Evolutionary conservation across 2,888 invertebrate species (phyloP), one percentile per base, ranked within the genome.

Genomic region (Agrochola circellaris): DNA sequence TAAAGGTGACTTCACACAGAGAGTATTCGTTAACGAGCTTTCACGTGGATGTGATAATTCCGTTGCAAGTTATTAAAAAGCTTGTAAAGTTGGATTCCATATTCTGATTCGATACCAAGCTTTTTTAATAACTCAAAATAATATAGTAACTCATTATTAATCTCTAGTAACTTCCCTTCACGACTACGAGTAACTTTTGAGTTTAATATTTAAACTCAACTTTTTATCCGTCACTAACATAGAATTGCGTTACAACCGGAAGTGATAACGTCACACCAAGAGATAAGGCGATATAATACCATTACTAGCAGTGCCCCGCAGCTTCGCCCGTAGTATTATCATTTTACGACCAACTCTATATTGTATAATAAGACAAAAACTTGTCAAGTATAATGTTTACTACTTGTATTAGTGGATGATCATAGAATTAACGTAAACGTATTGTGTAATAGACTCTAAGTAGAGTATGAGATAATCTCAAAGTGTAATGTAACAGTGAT

Each of bases 171-270:
- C 34, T 34, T 4, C 34, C 34, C 34, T 34, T 34, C 34, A 34
- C 34, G 34, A 4, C 34, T 34, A 45, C 6, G 17, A 17, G 17
- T 48, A 48, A 48, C 48, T 48, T 51, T 38, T 45, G 8, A 30
- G 2, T 62, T 54, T 5, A 9, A 23, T 51, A 42, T 23, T 20
- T 42, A 51, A 66, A 26, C 34, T n/a, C 13, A 3, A 23, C 0
- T 17, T 34, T 73, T 13, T 58, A 45, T 20, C 8, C 2, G 23
- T 42, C 17, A 13, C 30, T 72, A 23, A 64, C 9, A n/a, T 38
- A 56, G 13, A 34, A 74, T 38, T 75, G 73, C 42, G 64, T 62
- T 48, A 56, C 56, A 67, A 77, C 61, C 48, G 30, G 26, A 2
- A 67, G 11, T 38, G 45, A 51, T 58, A 51, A 34, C 26, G 23